Base-by-base conservation (phyloP, 2,797 vertebrate genomes). In the Sparus aurata region DNA sequence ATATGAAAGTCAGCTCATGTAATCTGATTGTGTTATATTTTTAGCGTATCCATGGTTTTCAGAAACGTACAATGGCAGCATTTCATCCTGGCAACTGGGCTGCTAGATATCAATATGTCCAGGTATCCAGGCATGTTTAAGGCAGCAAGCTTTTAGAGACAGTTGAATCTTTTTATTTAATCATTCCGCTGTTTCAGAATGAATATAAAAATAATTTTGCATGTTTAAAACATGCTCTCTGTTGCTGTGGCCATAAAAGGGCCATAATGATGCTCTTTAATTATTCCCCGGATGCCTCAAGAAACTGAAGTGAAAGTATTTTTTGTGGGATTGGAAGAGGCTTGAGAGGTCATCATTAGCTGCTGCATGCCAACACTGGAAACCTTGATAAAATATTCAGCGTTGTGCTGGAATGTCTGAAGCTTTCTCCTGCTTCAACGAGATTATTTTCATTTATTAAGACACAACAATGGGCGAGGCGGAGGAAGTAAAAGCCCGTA, bases 371-470 rank as follows among this genome's bases (percentile, higher is more conserved):
- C 64, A 82, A 91, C 83, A 75, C 22, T 62, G 69, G 70, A 85
- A 85, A 77, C 70, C 55, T 17, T 82, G 76, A 90, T 93, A 46
- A 94, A 93, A 93, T 93, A 93, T 94, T 94, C 57, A 92, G 70
- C n/a, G 43, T 53, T 71, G 61, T 78, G 65, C 79, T 85, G 69
- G 65, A 78, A 84, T 45, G 78, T 92, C 84, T 85, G 43, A 88
- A 79, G 77, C 73, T 80, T 87, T 79, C 38, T 73, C 57, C 75
- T 57, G 74, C 81, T 84, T 88, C 72, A 60, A 74, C 60, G 67
- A 77, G 83, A 88, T 85, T 74, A 75, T 54, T 73, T 79, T 87
- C 15, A 91, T 89, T 92, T 89, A 91, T 87, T 89, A 92, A 83
- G 89, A 89, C 84, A 82, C 57, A 89, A 89, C 77, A 89, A 83